Conservation (phyloP, 1,140 invertebrate species). For the Ganaspis sp. region DNA sequence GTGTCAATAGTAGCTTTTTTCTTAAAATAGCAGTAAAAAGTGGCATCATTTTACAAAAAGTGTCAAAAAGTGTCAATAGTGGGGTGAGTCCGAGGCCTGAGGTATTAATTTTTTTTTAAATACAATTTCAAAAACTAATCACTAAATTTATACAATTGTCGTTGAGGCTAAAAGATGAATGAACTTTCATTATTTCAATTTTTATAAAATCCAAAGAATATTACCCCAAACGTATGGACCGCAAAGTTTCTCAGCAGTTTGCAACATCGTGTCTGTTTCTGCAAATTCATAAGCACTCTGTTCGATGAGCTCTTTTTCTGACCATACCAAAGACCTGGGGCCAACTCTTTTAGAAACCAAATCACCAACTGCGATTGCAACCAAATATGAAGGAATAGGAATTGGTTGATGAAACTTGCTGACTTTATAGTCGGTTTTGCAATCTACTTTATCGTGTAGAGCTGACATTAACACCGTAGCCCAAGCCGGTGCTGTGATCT, state of each 20-base stretch:
- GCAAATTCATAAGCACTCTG: conserved; percentile 91
- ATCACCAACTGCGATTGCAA: conserved; percentile 92
- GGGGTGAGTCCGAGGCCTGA: no score
- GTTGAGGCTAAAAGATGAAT: no score
- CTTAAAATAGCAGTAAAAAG: no score
- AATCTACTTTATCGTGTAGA: conserved; percentile 76
- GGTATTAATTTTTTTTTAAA: no score
- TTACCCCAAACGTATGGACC: conserved; percentile 89
- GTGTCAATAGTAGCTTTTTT: no score
- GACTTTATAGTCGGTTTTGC: conserved; percentile 66
- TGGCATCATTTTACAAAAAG: no score
- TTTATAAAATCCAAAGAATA: no score
- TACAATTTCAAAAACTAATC: no score
- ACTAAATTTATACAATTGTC: no score
- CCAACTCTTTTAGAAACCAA: conserved; percentile 87
- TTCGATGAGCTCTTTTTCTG: conserved; percentile 91
- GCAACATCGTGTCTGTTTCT: conserved; percentile 90
- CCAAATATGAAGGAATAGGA: conserved; percentile 85
- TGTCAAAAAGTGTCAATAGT: no score
- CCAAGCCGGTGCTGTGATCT: conserved; percentile 85
- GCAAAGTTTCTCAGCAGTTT: conserved; percentile 88
- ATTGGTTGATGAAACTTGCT: conserved; percentile 86
- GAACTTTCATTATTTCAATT: no score
- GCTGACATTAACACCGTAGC: conserved; percentile 95
- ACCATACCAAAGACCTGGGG: conserved; percentile 89